Evolutionary conservation across 1,140 invertebrate species (phyloP).

Genomic region (Popillia japonica): DNA sequence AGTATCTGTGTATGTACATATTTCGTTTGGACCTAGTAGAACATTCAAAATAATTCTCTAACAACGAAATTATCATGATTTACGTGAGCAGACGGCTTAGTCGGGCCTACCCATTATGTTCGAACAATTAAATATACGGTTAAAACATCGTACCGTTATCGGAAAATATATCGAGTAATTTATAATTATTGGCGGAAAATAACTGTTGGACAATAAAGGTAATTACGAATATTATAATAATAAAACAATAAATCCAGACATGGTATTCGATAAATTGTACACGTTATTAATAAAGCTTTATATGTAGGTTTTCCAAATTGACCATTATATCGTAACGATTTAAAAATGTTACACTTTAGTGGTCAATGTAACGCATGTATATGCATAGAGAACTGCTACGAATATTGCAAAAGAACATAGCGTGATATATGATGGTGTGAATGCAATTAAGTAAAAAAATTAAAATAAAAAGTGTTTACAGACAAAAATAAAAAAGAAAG

Average conservation of each 20-base stretch:
- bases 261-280: slow-evolving; percentile 21
- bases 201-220: slow-evolving; percentile 24
- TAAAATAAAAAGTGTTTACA: too few species aligned
- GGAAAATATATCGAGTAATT: slow-evolving; percentile 9
- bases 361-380: too few species aligned
- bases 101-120: neutral
- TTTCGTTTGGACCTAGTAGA: neutral
- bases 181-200: slow-evolving; percentile 27
- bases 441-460: too few species aligned
- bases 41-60: neutral
- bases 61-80: slow-evolving; percentile 30
- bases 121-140: slow-evolving; percentile 32
- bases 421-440: too few species aligned
- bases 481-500: too few species aligned
- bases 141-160: neutral
- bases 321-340: neutral
- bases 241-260: slow-evolving; percentile 25
- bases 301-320: neutral
- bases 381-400: too few species aligned
- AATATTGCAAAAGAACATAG: too few species aligned
- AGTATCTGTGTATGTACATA: neutral
- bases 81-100: neutral
- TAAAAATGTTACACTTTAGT: neutral
- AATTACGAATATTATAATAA: slow-evolving; percentile 38
- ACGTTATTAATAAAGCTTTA: neutral